Percentiles rank a stretch among this genome's conserved stretches.
Evolutionary conservation across 23 tunicate species (phyloP).

Genomic region (Corella eumyota): DNA sequence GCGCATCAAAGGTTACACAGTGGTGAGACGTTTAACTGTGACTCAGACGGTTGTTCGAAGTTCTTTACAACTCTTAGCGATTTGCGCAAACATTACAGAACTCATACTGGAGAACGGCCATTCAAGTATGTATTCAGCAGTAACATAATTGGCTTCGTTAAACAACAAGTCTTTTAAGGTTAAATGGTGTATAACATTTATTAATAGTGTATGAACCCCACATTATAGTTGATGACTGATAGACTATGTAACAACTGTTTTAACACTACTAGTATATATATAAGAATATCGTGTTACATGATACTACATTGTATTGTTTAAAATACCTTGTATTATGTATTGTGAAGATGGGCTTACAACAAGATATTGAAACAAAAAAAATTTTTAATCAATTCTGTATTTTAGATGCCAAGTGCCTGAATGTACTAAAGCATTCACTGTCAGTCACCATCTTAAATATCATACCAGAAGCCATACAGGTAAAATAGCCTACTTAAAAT

Average conservation of each 20-base stretch:
- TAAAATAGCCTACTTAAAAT: background rate
- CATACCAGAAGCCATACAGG: conserved; percentile 88
- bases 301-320: too few relatives aligned
- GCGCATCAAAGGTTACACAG: conserved; percentile 79
- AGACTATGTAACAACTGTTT: too few relatives aligned
- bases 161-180: background rate
- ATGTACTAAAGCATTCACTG: conserved; percentile 72
- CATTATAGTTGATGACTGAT: too few relatives aligned
- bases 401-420: conserved; percentile 47
- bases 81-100: conserved; percentile 66
- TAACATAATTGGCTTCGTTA: background rate
- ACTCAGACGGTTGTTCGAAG: conserved; percentile 55
- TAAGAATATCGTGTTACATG: too few relatives aligned
- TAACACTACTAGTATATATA: too few relatives aligned
- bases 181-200: background rate
- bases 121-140: conserved; percentile 39
- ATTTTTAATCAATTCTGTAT: background rate
- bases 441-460: conserved; percentile 84
- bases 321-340: background rate
- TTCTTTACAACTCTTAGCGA: conserved; percentile 81
- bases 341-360: too few relatives aligned
- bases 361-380: background rate
- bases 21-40: conserved; percentile 85
- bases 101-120: conserved; percentile 94
- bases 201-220: too few relatives aligned